Evolutionary conservation across 2,888 invertebrate species (phyloP), one percentile per base, ranked within the genome.

Genomic region (Magallana nippona): DNA sequence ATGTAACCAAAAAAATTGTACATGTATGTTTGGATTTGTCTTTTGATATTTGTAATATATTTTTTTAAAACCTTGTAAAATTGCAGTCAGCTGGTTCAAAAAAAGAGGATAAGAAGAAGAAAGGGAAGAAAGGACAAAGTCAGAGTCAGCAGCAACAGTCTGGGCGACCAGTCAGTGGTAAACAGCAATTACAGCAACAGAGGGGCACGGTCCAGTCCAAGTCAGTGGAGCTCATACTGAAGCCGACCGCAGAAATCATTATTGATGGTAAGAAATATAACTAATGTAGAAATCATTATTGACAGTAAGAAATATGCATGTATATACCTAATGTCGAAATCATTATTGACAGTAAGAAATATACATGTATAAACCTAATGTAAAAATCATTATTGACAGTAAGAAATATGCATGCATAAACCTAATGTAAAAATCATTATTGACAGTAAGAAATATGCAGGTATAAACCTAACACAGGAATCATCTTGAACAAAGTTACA

Each of bases 21-120:
- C 27, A 27, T 27, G 27, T 27, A 27, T 27, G 27, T 27, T 5
- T 44, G 8, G 5, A 44, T 44, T 44, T 44, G 8, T 44, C 44
- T 44, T 44, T 44, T 44, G 10, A 44, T 5, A 5, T 44, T 44
- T 44, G 44, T 5, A 32, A 32, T n/a, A 27, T 27, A 1, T 27
- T 27, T 1, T 27, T 27, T 27, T 27, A 44, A 44, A 44, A 5
- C 8, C 5, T 8, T 8, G n/a, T 8, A 44, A 44, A 17, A 79
- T 81, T 82, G 44, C 85, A 92, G 92, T 92, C 93, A 83, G 91
- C 92, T 63, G 92, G 91, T 13, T 83, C 87, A 13, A 91, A 91
- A 81, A 93, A 95, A 85, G 92, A 92, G 85, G 92, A 93, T 60
- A 90, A 91, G 86, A 92, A 90, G 82, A 91, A 93, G 84, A 92